Conservation (phyloP, 1,140 invertebrate species). For the Psilanteris sp. region DNA sequence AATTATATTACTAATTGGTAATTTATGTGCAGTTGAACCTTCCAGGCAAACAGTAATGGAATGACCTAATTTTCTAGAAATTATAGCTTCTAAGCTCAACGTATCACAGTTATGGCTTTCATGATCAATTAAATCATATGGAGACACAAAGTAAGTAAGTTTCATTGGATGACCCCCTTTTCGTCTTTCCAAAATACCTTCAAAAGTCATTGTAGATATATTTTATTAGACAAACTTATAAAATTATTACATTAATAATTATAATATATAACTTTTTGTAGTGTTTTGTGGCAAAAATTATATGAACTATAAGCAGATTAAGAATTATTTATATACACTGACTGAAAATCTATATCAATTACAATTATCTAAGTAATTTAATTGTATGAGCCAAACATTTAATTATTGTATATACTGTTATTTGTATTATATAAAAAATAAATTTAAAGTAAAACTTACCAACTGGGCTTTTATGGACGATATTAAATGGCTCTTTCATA, state of each 20-base stretch:
- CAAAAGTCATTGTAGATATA: too few relatives aligned
- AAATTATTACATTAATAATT: too few relatives aligned
- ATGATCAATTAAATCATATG: conserved; percentile 92
- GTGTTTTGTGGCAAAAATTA: too few relatives aligned
- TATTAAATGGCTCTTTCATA: conserved; percentile 90
- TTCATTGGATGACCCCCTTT: conserved; percentile 94
- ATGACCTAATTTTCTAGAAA: conserved; percentile 87
- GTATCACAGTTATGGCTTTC: conserved; percentile 86
- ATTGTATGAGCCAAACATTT: too few relatives aligned
- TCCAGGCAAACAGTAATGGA: conserved; percentile 95
- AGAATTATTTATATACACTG: too few relatives aligned
- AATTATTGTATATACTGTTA: too few relatives aligned
- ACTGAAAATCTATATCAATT: too few relatives aligned
- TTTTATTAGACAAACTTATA: too few relatives aligned
- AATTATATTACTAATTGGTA: conserved; percentile 91
- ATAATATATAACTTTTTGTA: too few relatives aligned
- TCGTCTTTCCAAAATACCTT: conserved; percentile 85
- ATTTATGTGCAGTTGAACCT: conserved; percentile 91
- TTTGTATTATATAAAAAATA: neutral
- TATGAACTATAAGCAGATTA: too few relatives aligned
- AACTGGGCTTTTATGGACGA: conserved; percentile 94
- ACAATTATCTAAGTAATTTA: too few relatives aligned
- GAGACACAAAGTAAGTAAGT: conserved; percentile 96
- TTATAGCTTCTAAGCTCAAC: conserved; percentile 86
- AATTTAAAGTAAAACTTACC: conserved; percentile 78